These are phyloP conservation scores for Cerceris rybyensis DNA, from an alignment of 2,888 invertebrate species.

Conservation along the genomic window DNA sequence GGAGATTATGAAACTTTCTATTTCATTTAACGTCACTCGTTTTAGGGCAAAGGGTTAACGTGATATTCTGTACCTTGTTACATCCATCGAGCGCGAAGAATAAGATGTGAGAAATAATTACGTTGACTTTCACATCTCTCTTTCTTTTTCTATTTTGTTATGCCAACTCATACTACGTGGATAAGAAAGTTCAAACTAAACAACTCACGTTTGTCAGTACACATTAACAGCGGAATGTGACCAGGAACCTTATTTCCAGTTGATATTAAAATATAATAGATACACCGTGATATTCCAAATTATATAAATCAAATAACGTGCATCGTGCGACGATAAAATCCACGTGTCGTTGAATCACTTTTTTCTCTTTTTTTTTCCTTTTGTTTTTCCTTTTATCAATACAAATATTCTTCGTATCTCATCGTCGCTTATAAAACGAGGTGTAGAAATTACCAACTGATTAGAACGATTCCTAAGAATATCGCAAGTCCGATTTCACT, in stretches of 20 bases:
- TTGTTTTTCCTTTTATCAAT: slow-evolving; percentile 2
- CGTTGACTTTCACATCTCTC: no score
- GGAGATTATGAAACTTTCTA: no score
- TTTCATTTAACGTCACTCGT: no score
- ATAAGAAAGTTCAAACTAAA: background rate
- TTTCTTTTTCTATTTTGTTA: background rate
- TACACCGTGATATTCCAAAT: background rate
- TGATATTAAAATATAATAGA: background rate
- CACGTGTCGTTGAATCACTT: slow-evolving; percentile 5
- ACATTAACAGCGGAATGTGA: slow-evolving; percentile 36
- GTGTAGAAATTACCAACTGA: no score
- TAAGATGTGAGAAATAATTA: no score
- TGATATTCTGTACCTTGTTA: no score
- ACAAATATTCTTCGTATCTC: no score
- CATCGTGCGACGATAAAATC: slow-evolving; percentile 12
- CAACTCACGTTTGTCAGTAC: slow-evolving; percentile 7
- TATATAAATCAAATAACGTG: slow-evolving; percentile 1
- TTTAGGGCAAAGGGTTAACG: no score
- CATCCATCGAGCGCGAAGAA: no score
- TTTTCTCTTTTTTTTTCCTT: slow-evolving; percentile 1
- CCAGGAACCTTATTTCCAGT: slow-evolving; percentile 56
- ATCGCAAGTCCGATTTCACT: background rate
- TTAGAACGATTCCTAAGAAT: no score
- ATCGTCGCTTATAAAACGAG: no score
- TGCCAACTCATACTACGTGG: background rate